Percentiles rank a stretch among this genome's conserved stretches.
These are phyloP conservation scores for Rhinolophus sinicus DNA, from an alignment of 2,113 vertebrate genomes.

Conservation along the genomic window DNA sequence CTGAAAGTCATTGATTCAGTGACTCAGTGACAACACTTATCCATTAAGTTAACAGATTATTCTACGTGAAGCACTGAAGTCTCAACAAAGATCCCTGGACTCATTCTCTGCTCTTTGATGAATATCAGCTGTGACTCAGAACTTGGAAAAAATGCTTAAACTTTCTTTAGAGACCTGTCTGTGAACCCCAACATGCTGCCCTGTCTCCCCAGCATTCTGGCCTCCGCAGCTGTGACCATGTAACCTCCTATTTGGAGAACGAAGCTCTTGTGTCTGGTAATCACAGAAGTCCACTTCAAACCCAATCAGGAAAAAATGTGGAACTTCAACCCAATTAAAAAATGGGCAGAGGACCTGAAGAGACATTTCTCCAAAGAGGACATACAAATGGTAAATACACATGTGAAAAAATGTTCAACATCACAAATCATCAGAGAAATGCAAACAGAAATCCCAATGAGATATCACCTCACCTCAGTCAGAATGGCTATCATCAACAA, in stretches of 20 bases:
- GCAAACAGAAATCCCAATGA: too few species aligned
- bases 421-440: too few species aligned
- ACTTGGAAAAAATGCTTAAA: background rate
- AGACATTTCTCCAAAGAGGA: too few species aligned
- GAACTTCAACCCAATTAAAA: background rate
- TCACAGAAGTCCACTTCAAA: background rate
- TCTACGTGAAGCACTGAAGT: background rate
- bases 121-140: background rate
- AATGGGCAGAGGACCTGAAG: too few species aligned
- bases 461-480: too few species aligned
- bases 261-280: background rate
- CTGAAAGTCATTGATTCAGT: background rate
- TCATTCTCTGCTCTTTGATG: background rate
- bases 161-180: background rate
- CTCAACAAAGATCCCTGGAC: background rate
- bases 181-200: background rate
- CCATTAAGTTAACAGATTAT: conserved; percentile 44
- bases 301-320: background rate
- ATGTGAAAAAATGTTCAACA: too few species aligned
- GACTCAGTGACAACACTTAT: background rate
- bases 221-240: background rate
- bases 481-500: too few species aligned
- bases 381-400: too few species aligned
- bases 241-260: background rate
- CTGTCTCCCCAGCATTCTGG: background rate